These are phyloP conservation scores for Aphidius ervi DNA, from an alignment of 1,140 invertebrate species.

Conservation along the genomic window DNA sequence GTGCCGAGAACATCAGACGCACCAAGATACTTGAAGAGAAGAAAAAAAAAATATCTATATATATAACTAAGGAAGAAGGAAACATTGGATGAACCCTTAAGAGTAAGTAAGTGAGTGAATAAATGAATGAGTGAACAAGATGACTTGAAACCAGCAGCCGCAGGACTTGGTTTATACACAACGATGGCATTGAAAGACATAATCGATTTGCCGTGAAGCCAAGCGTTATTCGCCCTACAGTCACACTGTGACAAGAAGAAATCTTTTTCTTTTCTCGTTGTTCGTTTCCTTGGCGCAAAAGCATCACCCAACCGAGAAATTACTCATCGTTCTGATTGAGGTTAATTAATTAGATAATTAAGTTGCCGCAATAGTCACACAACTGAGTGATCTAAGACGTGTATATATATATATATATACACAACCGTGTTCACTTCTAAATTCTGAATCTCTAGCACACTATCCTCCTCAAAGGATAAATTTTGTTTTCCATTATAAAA, in stretches of 20 bases:
- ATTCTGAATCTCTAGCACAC: neutral
- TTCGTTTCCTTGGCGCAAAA: conserved; percentile 35
- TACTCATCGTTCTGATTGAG: conserved; percentile 56
- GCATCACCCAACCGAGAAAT: conserved; percentile 54
- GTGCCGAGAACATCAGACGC: too few relatives aligned
- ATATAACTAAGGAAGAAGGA: neutral
- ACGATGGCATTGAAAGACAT: conserved; percentile 34
- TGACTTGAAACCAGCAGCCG: conserved; percentile 1
- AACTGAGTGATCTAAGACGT: conserved; percentile 14
- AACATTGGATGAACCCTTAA: neutral
- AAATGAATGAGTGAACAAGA: conserved; percentile 1
- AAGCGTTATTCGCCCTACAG: conserved; percentile 49
- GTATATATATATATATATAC: neutral
- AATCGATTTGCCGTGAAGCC: conserved; percentile 54
- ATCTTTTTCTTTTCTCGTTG: conserved; percentile 21
- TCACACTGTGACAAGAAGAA: conserved; percentile 52
- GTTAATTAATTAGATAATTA: conserved; percentile 58
- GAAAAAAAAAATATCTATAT: too few relatives aligned
- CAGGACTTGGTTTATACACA: conserved; percentile 7
- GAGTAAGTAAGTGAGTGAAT: conserved; percentile 21
- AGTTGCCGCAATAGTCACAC: conserved; percentile 34
- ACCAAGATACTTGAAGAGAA: neutral
- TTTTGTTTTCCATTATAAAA: too few relatives aligned
- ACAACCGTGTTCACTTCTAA: neutral
- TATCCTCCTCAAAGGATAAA: neutral